A percentile compares a stretch with the other conserved stretches of the same genome.
These are phyloP conservation scores for Gryllus bimaculatus DNA, from an alignment of 1,140 invertebrate genomes.

Conservation along the genomic window DNA sequence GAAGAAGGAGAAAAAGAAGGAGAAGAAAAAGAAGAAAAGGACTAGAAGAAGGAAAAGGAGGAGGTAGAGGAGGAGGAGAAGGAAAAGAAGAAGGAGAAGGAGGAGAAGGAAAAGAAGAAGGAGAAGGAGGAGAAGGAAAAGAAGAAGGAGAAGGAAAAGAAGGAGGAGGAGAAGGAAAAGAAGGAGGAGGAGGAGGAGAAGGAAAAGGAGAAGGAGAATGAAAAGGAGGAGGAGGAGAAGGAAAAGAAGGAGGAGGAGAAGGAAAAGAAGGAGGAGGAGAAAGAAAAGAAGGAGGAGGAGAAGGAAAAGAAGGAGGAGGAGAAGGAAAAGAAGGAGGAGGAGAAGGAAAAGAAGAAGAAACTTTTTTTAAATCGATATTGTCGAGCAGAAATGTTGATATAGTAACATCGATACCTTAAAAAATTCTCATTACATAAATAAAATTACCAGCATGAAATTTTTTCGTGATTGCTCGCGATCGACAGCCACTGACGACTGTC, in stretches of 20 bases:
- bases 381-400: too few species aligned
- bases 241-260: constrained; percentile 3
- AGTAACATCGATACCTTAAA: too few species aligned
- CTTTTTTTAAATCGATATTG: not conserved
- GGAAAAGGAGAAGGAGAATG: constrained; percentile 7
- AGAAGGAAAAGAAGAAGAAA: constrained; percentile 6
- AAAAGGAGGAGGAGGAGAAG: too few species aligned
- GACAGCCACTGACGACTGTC: too few species aligned
- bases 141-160: constrained; percentile 2
- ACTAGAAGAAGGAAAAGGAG: not conserved
- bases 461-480: too few species aligned
- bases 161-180: not conserved
- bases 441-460: too few species aligned
- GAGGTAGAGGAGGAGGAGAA: not conserved
- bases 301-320: constrained; percentile 9
- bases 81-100: not conserved
- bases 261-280: not conserved
- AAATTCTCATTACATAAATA: too few species aligned
- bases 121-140: not conserved
- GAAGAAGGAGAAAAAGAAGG: not conserved
- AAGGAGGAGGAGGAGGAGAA: constrained; percentile 9
- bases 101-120: not conserved
- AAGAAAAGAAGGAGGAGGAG: not conserved
- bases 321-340: constrained; percentile 7
- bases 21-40: too few species aligned